These are phyloP conservation scores for Neocloeon triangulifer DNA, from an alignment of 1,140 invertebrate species.

Conservation along the genomic window DNA sequence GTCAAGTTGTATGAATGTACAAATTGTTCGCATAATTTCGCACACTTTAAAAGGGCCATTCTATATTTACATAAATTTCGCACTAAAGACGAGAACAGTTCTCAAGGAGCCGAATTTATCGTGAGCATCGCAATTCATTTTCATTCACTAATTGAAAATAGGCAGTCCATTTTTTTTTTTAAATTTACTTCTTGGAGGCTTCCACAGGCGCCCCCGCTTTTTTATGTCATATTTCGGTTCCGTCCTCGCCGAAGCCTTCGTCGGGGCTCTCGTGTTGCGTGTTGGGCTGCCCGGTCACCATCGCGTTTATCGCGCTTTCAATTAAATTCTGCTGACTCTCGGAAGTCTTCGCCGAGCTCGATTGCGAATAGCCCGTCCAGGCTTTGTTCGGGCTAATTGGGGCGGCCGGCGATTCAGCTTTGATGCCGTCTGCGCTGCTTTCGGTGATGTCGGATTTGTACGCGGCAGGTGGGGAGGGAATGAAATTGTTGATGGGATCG, in stretches of 20 bases:
- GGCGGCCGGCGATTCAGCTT: slow-evolving; percentile 1
- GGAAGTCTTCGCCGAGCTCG: not conserved
- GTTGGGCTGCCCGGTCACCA: not conserved
- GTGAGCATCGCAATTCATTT: no score
- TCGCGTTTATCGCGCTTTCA: not conserved
- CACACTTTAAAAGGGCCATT: no score
- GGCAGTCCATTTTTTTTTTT: no score
- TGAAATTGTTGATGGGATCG: slow-evolving; percentile 17
- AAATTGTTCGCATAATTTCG: no score
- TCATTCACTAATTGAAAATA: no score
- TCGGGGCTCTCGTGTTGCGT: slow-evolving; percentile 44
- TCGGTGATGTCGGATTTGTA: slow-evolving; percentile 6
- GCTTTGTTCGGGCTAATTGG: not conserved
- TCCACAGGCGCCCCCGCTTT: not conserved
- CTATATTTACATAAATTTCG: no score
- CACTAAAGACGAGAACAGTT: no score
- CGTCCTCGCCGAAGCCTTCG: slow-evolving; percentile 64
- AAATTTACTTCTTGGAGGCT: not conserved
- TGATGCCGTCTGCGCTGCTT: not conserved
- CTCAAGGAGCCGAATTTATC: no score
- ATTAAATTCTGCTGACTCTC: not conserved
- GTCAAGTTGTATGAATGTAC: no score
- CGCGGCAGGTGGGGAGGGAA: slow-evolving; percentile 7
- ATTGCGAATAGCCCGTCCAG: not conserved
- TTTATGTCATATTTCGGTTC: slow-evolving; percentile 21